Conservation (phyloP, 2,113 vertebrate species). For the Caretta caretta region DNA sequence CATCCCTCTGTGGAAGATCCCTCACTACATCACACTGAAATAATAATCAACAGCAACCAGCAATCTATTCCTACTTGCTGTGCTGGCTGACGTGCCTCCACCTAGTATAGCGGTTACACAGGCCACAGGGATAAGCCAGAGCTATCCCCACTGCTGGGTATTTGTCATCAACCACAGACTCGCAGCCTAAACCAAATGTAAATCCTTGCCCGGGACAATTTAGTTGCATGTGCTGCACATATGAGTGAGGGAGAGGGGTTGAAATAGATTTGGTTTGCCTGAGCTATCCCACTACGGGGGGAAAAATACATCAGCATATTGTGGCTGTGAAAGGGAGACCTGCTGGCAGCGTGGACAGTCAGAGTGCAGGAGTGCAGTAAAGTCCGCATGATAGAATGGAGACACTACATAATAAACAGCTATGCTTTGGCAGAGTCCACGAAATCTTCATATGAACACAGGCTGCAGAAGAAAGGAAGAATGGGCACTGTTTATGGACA, state of each 20-base stretch:
- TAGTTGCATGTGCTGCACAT: background rate
- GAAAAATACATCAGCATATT: background rate
- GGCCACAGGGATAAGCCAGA: background rate
- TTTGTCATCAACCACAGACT: background rate
- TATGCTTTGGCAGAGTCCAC: fast-evolving
- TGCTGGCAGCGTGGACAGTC: fast-evolving
- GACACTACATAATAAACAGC: background rate
- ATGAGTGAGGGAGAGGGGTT: background rate
- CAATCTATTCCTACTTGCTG: background rate
- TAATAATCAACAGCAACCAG: background rate
- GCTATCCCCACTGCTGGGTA: background rate
- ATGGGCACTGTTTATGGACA: fast-evolving
- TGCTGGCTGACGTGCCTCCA: fast-evolving
- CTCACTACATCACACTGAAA: background rate
- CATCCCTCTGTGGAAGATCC: background rate
- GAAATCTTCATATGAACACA: fast-evolving
- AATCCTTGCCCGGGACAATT: background rate
- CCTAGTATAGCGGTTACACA: background rate
- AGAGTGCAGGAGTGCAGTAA: fast-evolving
- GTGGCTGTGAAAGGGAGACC: background rate
- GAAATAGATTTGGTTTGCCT: background rate
- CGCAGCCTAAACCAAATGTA: background rate
- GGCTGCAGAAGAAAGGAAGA: background rate
- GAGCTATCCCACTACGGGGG: background rate
- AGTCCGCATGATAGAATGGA: background rate